Evolutionary conservation across 2,113 vertebrate species (phyloP), one percentile per base, ranked within the genome.

Genomic region (Alligator sinensis): DNA sequence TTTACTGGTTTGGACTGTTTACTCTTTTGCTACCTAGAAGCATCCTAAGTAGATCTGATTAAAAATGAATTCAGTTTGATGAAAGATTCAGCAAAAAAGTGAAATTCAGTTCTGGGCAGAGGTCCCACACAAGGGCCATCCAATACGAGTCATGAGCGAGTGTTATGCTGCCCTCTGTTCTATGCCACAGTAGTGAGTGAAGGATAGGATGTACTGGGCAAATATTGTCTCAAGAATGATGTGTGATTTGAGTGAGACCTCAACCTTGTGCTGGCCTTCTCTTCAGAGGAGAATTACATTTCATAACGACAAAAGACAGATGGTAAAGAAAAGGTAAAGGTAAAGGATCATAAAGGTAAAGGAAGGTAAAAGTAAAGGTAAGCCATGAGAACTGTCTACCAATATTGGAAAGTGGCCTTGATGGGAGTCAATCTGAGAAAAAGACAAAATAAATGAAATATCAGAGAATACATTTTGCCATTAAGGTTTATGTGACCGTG

Each of bases 61-160:
- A 68, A 79, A 92, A 80, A 61, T 28, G 38, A 54, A 55, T 4
- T 63, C 2, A 86, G 2, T 5, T 58, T 4, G 25, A 30, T 17
- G 6, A 55, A 88, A 93, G 19, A 82, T 11, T 1, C 0, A 18
- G 54, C 68, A 77, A 15, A 87, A 47, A 62, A 1, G 1, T 61
- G 1, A n/a, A 76, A 68, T 25, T 54, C 3, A n/a, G 18, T 82
- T 90, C 74, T 88, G 28, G 75, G 38, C 24, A 91, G 68, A 93
- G 11, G 1, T 1, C 2, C 3, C 6, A 12, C 5, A 57, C 5
- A 28, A 68, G 47, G 74, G 15, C 9, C 47, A 47, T 9, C 47
- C 47, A 47, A 47, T 47, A 47, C 47, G 8, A 62, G 61, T 34
- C n/a, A 10, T 70, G 68, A 12, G 30, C 22, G 30, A 34, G 68